Percentiles rank a stretch among this genome's conserved stretches.
Evolutionary conservation across 2,797 vertebrate species (phyloP).

Genomic region (Hydrolagus colliei): DNA sequence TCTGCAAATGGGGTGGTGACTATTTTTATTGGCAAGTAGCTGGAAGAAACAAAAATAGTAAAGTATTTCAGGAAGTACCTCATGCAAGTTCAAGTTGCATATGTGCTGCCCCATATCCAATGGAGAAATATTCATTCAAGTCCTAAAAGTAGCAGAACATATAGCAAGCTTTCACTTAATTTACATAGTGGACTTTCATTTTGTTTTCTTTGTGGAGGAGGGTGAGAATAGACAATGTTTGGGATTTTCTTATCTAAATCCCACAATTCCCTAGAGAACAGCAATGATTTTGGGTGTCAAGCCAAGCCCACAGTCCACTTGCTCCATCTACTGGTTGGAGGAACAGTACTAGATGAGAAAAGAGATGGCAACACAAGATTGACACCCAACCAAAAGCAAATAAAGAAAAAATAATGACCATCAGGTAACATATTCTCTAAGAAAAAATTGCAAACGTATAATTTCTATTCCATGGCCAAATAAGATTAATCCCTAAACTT

Average conservation of each 20-base stretch:
- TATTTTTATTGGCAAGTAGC: constrained; percentile 25
- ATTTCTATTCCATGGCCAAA: not conserved
- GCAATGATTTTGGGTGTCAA: not conserved
- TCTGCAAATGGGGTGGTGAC: constrained; percentile 25
- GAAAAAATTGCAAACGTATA: no score
- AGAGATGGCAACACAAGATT: no score
- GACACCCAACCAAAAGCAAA: not conserved
- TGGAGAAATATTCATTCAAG: constrained; percentile 12
- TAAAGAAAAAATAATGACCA: not conserved
- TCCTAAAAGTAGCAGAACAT: constrained; percentile 11
- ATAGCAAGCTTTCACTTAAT: constrained; percentile 1
- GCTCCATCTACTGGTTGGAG: not conserved
- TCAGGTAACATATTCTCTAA: no score
- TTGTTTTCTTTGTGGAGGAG: not conserved
- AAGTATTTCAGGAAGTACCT: constrained; percentile 31
- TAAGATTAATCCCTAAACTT: not conserved
- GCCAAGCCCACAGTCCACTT: not conserved
- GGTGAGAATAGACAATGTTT: not conserved
- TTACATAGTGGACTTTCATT: constrained; percentile 15
- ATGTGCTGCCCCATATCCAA: constrained; percentile 21
- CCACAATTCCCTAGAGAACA: not conserved
- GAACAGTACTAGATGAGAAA: not conserved
- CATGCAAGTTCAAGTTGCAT: constrained; percentile 26
- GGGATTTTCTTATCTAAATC: not conserved
- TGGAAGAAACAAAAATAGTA: constrained; percentile 27